Percentiles rank a stretch among this genome's conserved stretches.
phyloP scores from a whole-genome alignment of 1,140 invertebrate species.

The Philopotamus ludificatus region DNA sequence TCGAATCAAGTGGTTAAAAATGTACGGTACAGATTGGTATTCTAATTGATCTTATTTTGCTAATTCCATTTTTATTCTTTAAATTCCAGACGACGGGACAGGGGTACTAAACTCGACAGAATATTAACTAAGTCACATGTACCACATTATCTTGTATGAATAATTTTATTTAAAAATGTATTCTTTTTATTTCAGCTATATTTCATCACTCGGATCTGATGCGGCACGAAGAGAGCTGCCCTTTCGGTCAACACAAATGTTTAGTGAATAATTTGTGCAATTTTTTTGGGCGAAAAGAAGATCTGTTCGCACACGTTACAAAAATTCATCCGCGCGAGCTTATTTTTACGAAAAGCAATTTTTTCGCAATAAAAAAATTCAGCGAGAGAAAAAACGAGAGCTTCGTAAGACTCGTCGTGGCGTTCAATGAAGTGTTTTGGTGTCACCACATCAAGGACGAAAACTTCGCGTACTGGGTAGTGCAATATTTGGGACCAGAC shows the following conservation, averaged over 20 bases:
- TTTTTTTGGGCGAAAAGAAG: too few relatives aligned
- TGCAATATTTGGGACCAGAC: conserved; percentile 26
- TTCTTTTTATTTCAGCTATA: conserved; percentile 21
- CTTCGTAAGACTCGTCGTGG: conserved; percentile 2
- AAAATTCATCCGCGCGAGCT: not conserved
- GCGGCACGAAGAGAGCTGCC: conserved; percentile 15
- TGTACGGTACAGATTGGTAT: too few relatives aligned
- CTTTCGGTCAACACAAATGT: conserved; percentile 7
- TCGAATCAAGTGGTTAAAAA: too few relatives aligned
- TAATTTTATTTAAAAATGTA: too few relatives aligned
- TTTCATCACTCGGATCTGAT: conserved; percentile 4
- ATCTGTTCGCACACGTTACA: too few relatives aligned
- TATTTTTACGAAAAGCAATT: not conserved
- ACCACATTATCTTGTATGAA: not conserved
- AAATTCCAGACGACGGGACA: too few relatives aligned
- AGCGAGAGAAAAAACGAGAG: not conserved
- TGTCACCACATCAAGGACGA: conserved; percentile 8
- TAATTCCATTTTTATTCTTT: too few relatives aligned
- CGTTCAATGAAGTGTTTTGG: conserved; percentile 20
- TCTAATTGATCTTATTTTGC: too few relatives aligned
- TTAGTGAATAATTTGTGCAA: not conserved
- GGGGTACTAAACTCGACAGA: too few relatives aligned
- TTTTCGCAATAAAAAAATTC: conserved; percentile 1
- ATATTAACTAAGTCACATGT: too few relatives aligned
- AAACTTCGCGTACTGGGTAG: conserved; percentile 9